Evolutionary conservation across 2,888 invertebrate genomes (phyloP).

Genomic region (Cactoblastis cactorum): DNA sequence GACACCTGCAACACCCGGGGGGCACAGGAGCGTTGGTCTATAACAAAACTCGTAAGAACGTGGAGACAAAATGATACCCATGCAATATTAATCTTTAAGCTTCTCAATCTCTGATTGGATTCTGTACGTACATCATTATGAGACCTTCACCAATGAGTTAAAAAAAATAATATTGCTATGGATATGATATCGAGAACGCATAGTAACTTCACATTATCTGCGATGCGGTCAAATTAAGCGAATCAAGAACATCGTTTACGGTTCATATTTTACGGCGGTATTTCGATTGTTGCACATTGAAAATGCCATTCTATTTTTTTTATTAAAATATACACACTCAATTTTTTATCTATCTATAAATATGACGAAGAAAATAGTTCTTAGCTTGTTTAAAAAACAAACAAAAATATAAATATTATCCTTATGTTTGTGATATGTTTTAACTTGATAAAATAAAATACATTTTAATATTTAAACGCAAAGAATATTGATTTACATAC

Average conservation of each 20-base stretch:
- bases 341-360: no score
- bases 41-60: constrained; percentile 14
- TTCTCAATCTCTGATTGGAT: constrained; percentile 40
- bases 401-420: no score
- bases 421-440: no score
- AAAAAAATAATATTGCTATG: constrained; percentile 71
- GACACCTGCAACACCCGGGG: no score
- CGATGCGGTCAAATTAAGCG: constrained; percentile 60
- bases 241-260: constrained; percentile 44
- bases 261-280: constrained; percentile 48
- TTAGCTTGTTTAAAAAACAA: no score
- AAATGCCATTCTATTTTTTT: neutral
- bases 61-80: constrained; percentile 51
- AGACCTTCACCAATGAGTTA: constrained; percentile 61
- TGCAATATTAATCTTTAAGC: constrained; percentile 72
- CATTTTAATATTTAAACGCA: no score
- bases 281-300: neutral
- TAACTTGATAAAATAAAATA: no score
- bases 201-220: constrained; percentile 55
- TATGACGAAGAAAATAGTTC: no score
- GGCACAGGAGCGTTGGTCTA: no score
- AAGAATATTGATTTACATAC: no score
- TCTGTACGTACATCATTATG: constrained; percentile 39
- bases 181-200: constrained; percentile 49
- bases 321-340: no score